A percentile compares a stretch with the other conserved stretches of the same genome.
These are phyloP conservation scores for Echinometra lucunter DNA, from an alignment of 53 echinoderm and acorn worm genomes.

Conservation along the genomic window DNA sequence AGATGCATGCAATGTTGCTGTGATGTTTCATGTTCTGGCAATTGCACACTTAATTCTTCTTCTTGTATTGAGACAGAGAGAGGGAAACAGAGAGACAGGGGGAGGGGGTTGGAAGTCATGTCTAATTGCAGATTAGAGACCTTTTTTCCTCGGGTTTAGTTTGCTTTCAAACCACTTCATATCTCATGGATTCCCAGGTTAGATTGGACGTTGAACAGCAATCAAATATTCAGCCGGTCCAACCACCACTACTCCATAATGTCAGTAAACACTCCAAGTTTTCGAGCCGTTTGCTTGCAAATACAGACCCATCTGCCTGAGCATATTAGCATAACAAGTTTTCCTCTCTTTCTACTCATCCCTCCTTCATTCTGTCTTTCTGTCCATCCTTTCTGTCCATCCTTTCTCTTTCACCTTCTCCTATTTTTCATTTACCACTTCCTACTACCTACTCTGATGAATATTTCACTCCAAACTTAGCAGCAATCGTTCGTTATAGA, in stretches of 20 bases:
- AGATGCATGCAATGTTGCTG: too few species aligned
- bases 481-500: not conserved
- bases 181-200: not conserved
- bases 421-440: not conserved
- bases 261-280: slow-evolving; percentile 56
- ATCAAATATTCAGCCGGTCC: slow-evolving; percentile 33
- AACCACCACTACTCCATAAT: slow-evolving; percentile 27
- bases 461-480: not conserved
- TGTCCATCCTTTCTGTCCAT: not conserved
- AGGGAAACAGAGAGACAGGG: too few species aligned
- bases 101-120: slow-evolving; percentile 16
- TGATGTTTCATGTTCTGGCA: not conserved
- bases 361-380: not conserved
- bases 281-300: slow-evolving; percentile 56
- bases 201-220: slow-evolving; percentile 50
- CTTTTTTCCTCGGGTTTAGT: not conserved
- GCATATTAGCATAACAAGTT: slow-evolving; percentile 60
- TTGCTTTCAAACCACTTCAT: slow-evolving; percentile 51
- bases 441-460: slow-evolving; percentile 1
- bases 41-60: not conserved
- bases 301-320: slow-evolving; percentile 57
- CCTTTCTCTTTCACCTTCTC: not conserved
- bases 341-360: not conserved
- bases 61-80: not conserved
- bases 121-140: slow-evolving; percentile 43